These are phyloP conservation scores for Rhyzopertha dominica DNA, from an alignment of 1,140 invertebrate species.

Conservation along the genomic window DNA sequence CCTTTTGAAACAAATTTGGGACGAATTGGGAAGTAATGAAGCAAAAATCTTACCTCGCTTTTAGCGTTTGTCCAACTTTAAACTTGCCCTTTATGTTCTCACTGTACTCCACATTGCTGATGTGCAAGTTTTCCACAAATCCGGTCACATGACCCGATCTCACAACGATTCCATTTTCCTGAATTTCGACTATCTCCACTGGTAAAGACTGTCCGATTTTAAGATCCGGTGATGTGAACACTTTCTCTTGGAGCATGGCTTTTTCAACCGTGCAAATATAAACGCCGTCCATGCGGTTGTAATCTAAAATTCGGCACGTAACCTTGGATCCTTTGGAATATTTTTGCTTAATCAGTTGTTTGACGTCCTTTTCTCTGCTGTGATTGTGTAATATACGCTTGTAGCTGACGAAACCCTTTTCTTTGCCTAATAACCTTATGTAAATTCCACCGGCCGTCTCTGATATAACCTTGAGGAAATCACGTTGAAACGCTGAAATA, in stretches of 20 bases:
- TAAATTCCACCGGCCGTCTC: slow-evolving; percentile 51
- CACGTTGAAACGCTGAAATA: neutral
- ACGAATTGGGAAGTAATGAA: neutral
- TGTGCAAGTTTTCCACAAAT: slow-evolving; percentile 39
- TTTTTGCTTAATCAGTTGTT: slow-evolving; percentile 44
- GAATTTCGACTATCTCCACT: slow-evolving; percentile 45
- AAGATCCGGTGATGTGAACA: slow-evolving; percentile 49
- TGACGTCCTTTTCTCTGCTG: slow-evolving; percentile 16
- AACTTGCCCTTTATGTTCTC: slow-evolving; percentile 37
- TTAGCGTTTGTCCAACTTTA: slow-evolving; percentile 47
- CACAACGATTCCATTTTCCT: slow-evolving; percentile 44
- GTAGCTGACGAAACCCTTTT: slow-evolving; percentile 54
- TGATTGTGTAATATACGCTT: slow-evolving; percentile 31
- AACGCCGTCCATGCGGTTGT: slow-evolving; percentile 52
- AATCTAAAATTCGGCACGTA: slow-evolving; percentile 54
- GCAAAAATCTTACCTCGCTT: slow-evolving; percentile 36
- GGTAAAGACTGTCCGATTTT: slow-evolving; percentile 49
- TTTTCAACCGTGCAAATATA: slow-evolving; percentile 57
- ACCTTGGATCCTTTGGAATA: slow-evolving; percentile 51
- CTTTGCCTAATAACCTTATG: slow-evolving; percentile 49
- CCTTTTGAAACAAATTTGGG: neutral
- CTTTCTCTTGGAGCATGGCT: slow-evolving; percentile 49
- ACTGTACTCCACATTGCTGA: slow-evolving; percentile 33
- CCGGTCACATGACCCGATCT: slow-evolving; percentile 41
- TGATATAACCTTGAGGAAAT: slow-evolving; percentile 39